Evolutionary conservation across 2,797 vertebrate genomes (phyloP).

Genomic region (Anguilla megastoma): DNA sequence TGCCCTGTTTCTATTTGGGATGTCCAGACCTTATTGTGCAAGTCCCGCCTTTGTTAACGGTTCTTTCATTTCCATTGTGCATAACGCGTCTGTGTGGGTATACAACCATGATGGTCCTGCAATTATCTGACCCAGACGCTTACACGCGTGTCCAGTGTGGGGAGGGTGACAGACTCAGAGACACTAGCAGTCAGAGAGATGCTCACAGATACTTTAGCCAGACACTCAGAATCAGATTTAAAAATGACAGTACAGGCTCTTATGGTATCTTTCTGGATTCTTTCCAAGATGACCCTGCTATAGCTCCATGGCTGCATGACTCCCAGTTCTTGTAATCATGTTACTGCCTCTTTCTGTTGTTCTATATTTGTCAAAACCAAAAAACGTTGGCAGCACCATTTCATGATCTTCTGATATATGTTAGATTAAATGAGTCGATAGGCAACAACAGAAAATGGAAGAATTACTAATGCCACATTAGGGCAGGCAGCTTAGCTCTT

Average conservation of each 20-base stretch:
- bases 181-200: background rate
- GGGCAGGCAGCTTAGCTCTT: background rate
- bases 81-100: background rate
- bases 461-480: background rate
- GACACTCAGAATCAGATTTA: background rate
- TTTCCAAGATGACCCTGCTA: background rate
- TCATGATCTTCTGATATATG: background rate
- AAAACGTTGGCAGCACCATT: background rate
- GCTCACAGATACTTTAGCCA: background rate
- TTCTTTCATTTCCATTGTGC: background rate
- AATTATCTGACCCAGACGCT: too few species aligned
- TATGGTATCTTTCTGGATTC: background rate
- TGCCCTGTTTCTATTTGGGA: too few species aligned
- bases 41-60: too few species aligned
- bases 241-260: background rate
- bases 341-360: background rate
- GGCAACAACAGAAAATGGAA: background rate
- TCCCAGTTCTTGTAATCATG: background rate
- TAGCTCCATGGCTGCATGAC: background rate
- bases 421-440: background rate
- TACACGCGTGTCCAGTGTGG: background rate
- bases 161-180: background rate
- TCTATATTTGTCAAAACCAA: background rate
- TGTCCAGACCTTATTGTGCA: too few species aligned
- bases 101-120: too few species aligned